These are phyloP conservation scores for Drosophila infuscata DNA, from an alignment of 2,888 invertebrate species.

Conservation along the genomic window DNA sequence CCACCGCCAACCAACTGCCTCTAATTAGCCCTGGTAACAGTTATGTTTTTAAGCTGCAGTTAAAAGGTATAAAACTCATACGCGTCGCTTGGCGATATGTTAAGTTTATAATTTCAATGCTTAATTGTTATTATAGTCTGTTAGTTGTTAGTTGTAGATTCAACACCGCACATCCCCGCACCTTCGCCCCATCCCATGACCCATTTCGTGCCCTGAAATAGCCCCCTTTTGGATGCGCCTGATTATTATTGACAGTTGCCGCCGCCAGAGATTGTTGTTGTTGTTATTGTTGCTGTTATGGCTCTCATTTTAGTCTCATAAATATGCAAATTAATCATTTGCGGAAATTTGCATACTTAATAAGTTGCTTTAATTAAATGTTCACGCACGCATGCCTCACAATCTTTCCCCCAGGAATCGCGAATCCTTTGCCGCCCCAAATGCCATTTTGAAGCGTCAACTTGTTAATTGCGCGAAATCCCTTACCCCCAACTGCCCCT, in stretches of 20 bases:
- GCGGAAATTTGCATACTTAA: conserved; percentile 81
- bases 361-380: conserved; percentile 82
- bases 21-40: conserved; percentile 62
- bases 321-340: conserved; percentile 80
- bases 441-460: conserved; percentile 58
- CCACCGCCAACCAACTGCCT: neutral
- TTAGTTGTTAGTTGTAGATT: conserved; percentile 20
- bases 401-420: conserved; percentile 72
- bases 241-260: conserved; percentile 78
- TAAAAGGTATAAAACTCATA: conserved; percentile 76
- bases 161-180: neutral
- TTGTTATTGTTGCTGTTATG: conserved; percentile 85
- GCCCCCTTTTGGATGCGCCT: conserved; percentile 39
- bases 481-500: neutral
- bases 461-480: conserved; percentile 66
- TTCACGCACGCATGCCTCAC: conserved; percentile 79
- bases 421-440: conserved; percentile 5
- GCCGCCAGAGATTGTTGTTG: conserved; percentile 41
- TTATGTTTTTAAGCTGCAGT: conserved; percentile 75
- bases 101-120: conserved; percentile 82
- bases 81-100: conserved; percentile 69
- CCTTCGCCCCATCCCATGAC: neutral
- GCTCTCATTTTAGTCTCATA: conserved; percentile 86
- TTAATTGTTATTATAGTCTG: conserved; percentile 67
- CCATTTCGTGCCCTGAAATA: neutral